A percentile compares a stretch with the other conserved stretches of the same genome.
Conservation (phyloP, 2,113 vertebrate species). For the Galeopterus variegatus region DNA sequence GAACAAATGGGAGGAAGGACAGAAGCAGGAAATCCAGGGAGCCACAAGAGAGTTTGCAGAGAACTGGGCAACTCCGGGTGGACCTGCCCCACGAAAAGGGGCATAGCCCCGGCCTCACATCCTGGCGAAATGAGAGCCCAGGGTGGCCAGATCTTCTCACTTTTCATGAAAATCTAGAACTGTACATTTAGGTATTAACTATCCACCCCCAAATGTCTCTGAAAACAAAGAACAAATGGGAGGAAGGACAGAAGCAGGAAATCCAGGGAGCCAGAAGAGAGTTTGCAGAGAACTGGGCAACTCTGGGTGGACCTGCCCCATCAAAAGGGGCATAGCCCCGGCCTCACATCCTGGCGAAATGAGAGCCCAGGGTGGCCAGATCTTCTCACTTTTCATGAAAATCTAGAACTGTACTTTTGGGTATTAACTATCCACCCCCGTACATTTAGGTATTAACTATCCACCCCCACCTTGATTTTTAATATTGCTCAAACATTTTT, state of each 20-base stretch:
- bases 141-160: neutral
- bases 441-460: neutral
- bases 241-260: neutral
- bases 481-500: neutral
- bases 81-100: neutral
- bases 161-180: neutral
- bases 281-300: neutral
- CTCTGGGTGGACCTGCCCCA: neutral
- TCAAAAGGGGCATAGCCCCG: neutral
- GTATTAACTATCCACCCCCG: neutral
- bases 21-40: neutral
- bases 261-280: neutral
- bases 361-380: accelerated
- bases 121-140: neutral
- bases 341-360: neutral
- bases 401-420: neutral
- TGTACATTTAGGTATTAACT: too few relatives aligned
- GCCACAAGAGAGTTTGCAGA: neutral
- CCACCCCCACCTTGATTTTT: neutral
- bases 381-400: neutral
- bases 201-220: too few relatives aligned
- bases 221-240: neutral
- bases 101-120: neutral
- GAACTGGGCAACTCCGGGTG: neutral
- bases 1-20: neutral